Evolutionary conservation across 2,888 invertebrate genomes (phyloP).

Genomic region (Germaria angustata): DNA sequence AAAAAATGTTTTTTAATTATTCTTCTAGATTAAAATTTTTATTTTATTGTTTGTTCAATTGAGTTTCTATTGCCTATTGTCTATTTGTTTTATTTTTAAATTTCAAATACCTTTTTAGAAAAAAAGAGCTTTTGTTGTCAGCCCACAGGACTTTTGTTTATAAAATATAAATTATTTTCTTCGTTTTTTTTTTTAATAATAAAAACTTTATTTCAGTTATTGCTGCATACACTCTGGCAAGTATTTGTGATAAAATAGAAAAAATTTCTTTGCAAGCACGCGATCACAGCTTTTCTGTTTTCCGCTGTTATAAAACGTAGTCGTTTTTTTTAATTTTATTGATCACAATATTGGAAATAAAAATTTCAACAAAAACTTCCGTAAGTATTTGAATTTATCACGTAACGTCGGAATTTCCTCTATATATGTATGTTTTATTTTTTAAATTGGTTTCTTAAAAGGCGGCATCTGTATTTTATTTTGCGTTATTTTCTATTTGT

Average conservation of each 20-base stretch:
- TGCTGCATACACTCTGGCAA: not conserved
- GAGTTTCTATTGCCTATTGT: too few species aligned
- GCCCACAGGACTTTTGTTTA: slow-evolving; percentile 47
- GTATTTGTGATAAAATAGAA: not conserved
- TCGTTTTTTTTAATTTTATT: slow-evolving; percentile 11
- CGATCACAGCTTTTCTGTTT: slow-evolving; percentile 31
- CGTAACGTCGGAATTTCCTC: slow-evolving; percentile 37
- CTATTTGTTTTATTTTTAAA: not conserved
- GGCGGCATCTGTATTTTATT: slow-evolving; percentile 43
- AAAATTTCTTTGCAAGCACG: slow-evolving; percentile 23
- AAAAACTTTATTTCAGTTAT: not conserved
- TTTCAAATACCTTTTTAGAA: slow-evolving; percentile 44
- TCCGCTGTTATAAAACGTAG: slow-evolving; percentile 24
- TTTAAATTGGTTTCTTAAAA: slow-evolving; percentile 36
- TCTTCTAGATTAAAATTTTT: not conserved
- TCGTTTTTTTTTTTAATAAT: not conserved
- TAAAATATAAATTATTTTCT: not conserved
- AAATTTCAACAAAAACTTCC: slow-evolving; percentile 56
- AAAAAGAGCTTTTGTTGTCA: slow-evolving; percentile 41
- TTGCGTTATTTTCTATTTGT: slow-evolving; percentile 17
- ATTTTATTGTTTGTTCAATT: not conserved
- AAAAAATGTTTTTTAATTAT: not conserved
- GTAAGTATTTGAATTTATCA: slow-evolving; percentile 50
- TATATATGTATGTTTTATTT: slow-evolving; percentile 29
- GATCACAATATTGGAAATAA: slow-evolving; percentile 34